Percentiles rank a stretch among this genome's conserved stretches.
phyloP scores from a whole-genome alignment of 2,888 invertebrate genomes.

The Acrobeloides nanus region DNA sequence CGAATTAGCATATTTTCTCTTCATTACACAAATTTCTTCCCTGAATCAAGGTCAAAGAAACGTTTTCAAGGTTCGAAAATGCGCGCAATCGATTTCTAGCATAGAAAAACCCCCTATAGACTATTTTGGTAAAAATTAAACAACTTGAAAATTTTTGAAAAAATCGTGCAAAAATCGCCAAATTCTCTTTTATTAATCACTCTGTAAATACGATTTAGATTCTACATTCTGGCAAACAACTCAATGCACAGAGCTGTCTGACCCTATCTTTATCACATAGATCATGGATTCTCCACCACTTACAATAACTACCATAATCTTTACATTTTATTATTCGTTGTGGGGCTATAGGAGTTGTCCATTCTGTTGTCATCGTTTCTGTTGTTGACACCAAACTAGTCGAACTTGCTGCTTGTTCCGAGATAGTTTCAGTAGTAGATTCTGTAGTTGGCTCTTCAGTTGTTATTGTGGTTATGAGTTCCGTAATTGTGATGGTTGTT shows the following conservation, averaged over 20 bases:
- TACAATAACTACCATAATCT: slow-evolving; percentile 48
- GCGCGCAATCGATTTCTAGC: no score
- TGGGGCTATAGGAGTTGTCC: slow-evolving; percentile 8
- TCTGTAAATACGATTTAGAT: no score
- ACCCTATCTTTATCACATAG: slow-evolving; percentile 29
- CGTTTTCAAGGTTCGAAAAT: no score
- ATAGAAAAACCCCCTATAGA: no score
- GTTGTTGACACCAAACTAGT: slow-evolving; percentile 2
- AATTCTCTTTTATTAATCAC: no score
- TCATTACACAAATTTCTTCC: no score
- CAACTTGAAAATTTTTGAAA: no score
- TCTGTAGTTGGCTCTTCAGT: slow-evolving; percentile 16
- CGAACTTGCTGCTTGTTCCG: slow-evolving; percentile 1
- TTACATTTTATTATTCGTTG: slow-evolving; percentile 30
- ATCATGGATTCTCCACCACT: slow-evolving; percentile 42
- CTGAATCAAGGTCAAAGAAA: no score
- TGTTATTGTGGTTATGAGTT: slow-evolving; percentile 13
- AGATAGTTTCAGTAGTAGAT: background rate
- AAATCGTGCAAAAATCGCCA: no score
- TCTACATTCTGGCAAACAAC: slow-evolving; percentile 31
- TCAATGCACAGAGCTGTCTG: slow-evolving; percentile 26
- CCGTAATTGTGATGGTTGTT: slow-evolving; percentile 14
- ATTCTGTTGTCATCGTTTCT: slow-evolving; percentile 7
- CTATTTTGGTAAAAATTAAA: no score
- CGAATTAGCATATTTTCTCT: no score